Evolutionary conservation across 2,888 invertebrate genomes (phyloP), one percentile per base, ranked within the genome.

Genomic region (Meiosimyza platycephala): DNA sequence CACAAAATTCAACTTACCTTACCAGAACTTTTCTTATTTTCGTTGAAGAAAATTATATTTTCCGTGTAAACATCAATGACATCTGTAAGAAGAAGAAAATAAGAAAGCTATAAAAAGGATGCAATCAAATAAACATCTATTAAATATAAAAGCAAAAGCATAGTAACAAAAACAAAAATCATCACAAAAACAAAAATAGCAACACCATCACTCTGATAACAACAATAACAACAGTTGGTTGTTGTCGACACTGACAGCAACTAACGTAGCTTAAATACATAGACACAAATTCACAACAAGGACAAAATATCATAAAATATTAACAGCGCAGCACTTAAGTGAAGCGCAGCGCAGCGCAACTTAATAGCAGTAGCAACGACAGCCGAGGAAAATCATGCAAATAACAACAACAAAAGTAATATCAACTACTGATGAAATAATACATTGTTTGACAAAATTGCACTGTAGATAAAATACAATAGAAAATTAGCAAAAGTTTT

Each of bases 111-210:
- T 16, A 54, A 54, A 54, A 18, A 54, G 18, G 18, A 54, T 16
- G 54, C n/a, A 54, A 54, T 16, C n/a, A 18, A 54, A 54, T 16
- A 18, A 54, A 18, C n/a, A 54, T 16, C 16, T 7, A 54, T 16
- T 16, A 54, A 18, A 54, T n/a, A 54, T 16, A 54, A 15, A 18
- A 33, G 48, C 2, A 63, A 48, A 28, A 33, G 15, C 22, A 60
- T 18, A 57, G 28, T 12, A 11, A 59, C n/a, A 62, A 62, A 16
- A 52, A 52, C 12, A 62, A 62, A n/a, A n/a, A n/a, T n/a, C n/a
- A n/a, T n/a, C n/a, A n/a, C n/a, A n/a, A n/a, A 18, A 52, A 70
- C 33, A 62, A 62, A n/a, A 40, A 33, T 11, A n/a, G 4, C 13
- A 57, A 62, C 6, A 60, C 15, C 51, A 47, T 3, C 62, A 63